Evolutionary conservation across 2,888 invertebrate species (phyloP).

Genomic region (Drosophila sordidula): DNA sequence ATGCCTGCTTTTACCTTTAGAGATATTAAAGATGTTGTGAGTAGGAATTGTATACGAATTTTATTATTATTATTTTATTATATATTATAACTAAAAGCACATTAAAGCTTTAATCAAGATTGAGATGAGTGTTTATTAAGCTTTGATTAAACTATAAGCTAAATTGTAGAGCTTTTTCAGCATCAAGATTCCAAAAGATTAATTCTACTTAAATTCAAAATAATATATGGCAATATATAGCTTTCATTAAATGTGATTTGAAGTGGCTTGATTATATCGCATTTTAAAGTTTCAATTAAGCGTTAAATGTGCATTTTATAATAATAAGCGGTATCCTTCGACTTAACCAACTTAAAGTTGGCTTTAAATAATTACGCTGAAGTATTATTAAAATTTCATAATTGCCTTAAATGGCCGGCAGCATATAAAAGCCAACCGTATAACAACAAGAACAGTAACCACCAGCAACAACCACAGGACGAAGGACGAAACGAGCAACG

Average conservation of each 20-base stretch:
- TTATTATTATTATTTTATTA: no score
- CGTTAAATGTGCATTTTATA: constrained; percentile 22
- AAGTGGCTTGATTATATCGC: background rate
- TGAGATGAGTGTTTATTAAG: no score
- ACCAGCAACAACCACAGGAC: constrained; percentile 16
- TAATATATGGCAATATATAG: no score
- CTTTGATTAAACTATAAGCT: no score
- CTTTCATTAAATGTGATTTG: background rate
- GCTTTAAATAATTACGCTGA: constrained; percentile 63
- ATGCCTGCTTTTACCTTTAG: no score
- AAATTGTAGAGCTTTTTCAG: no score
- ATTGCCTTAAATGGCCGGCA: constrained; percentile 68
- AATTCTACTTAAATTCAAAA: no score
- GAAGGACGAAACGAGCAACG: constrained; percentile 18
- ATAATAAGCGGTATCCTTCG: constrained; percentile 8
- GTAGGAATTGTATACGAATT: no score
- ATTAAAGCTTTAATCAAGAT: no score
- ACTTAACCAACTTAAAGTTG: constrained; percentile 29
- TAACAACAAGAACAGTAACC: constrained; percentile 22
- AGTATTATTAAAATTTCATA: constrained; percentile 73
- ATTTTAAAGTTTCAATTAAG: constrained; percentile 39
- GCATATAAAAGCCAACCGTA: constrained; percentile 35
- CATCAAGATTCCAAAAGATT: no score
- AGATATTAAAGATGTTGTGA: no score
- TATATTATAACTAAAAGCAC: no score